Evolutionary conservation across 2,888 invertebrate genomes (phyloP).

Genomic region (Octonoba sinensis): DNA sequence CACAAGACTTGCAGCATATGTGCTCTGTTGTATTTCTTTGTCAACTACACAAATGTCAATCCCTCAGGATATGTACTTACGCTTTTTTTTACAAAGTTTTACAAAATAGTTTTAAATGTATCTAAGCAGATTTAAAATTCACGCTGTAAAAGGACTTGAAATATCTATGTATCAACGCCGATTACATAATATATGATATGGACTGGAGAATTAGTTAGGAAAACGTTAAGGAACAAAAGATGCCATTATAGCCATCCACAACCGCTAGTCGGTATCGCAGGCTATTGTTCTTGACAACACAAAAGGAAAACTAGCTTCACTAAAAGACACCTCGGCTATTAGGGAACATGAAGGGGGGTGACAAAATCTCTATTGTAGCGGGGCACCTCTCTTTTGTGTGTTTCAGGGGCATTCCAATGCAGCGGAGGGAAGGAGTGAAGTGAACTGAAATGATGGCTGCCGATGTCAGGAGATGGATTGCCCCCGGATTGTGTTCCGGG

Average conservation of each 20-base stretch:
- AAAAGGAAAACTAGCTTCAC: conserved; percentile 42
- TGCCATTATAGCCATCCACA: too few relatives aligned
- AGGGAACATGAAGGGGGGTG: conserved; percentile 9
- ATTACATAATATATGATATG: neutral
- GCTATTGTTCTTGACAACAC: conserved; percentile 29
- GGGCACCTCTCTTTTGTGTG: conserved; percentile 24
- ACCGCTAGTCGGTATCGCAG: neutral
- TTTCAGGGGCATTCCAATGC: conserved; percentile 38
- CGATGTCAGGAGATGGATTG: conserved; percentile 61
- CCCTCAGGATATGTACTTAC: too few relatives aligned
- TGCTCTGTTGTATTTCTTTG: too few relatives aligned
- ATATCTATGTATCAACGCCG: neutral
- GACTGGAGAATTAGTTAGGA: too few relatives aligned
- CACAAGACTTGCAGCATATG: too few relatives aligned
- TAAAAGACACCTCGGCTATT: conserved; percentile 42
- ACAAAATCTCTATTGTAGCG: conserved; percentile 5
- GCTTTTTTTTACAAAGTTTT: too few relatives aligned
- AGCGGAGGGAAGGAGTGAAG: conserved; percentile 7
- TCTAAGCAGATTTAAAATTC: too few relatives aligned
- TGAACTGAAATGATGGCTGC: conserved; percentile 39
- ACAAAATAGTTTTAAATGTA: too few relatives aligned
- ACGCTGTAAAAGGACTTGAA: too few relatives aligned
- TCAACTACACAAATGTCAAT: too few relatives aligned
- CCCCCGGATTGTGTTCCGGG: conserved; percentile 56
- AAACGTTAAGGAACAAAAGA: too few relatives aligned